Conservation (phyloP, 2,888 invertebrate species). For the Ormyrus rosae region DNA sequence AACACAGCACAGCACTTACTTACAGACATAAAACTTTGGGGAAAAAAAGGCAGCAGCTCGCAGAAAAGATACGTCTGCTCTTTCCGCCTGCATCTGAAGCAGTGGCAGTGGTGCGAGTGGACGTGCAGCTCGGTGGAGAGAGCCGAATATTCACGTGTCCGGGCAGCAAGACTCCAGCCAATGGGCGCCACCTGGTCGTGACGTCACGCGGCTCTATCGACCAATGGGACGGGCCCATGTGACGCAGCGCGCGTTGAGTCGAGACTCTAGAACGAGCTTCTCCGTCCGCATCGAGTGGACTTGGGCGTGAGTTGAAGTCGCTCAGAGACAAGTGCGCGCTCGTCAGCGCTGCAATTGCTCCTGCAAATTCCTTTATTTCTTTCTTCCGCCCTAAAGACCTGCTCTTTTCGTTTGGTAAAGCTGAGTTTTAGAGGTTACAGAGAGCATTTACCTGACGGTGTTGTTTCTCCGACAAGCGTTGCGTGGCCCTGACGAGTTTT, state of each 20-base stretch:
- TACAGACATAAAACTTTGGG: too few relatives aligned
- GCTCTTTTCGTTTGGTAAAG: neutral
- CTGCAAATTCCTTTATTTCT: slow-evolving; percentile 2
- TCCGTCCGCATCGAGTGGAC: too few relatives aligned
- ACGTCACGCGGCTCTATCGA: slow-evolving; percentile 77
- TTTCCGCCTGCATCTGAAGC: slow-evolving; percentile 3
- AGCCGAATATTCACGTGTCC: slow-evolving; percentile 74
- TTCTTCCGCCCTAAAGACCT: neutral
- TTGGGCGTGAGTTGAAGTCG: neutral
- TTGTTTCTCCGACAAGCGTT: neutral
- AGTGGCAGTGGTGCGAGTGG: neutral
- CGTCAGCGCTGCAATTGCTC: neutral
- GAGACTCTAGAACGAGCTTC: too few relatives aligned
- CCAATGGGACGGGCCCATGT: slow-evolving; percentile 77
- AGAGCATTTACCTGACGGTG: neutral
- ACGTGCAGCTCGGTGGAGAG: too few relatives aligned
- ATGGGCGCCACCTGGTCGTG: slow-evolving; percentile 68
- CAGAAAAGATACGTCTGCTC: neutral
- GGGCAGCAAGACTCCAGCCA: slow-evolving; percentile 72
- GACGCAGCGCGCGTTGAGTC: slow-evolving; percentile 71
- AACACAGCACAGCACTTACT: too few relatives aligned
- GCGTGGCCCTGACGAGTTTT: too few relatives aligned
- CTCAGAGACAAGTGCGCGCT: slow-evolving; percentile 15
- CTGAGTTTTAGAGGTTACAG: too few relatives aligned
- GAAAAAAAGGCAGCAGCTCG: too few relatives aligned